These are phyloP conservation scores for Hylaea fasciaria DNA, from an alignment of 2,888 invertebrate species.

Conservation along the genomic window DNA sequence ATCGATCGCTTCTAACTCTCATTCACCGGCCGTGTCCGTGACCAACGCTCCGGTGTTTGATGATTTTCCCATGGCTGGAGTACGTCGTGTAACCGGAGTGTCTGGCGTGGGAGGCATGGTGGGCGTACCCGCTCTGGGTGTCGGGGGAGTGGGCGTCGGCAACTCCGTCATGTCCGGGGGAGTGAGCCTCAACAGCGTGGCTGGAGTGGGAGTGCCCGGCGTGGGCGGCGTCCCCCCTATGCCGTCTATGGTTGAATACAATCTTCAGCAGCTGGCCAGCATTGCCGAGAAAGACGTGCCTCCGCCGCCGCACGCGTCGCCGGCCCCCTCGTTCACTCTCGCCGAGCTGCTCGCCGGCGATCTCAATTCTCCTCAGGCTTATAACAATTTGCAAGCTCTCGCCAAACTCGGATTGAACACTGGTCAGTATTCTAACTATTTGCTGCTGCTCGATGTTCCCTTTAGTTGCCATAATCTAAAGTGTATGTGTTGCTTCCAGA, in stretches of 20 bases:
- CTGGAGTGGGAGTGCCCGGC: slow-evolving; percentile 62
- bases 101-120: slow-evolving; percentile 62
- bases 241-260: slow-evolving; percentile 93
- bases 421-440: slow-evolving; percentile 75
- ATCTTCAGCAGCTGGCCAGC: slow-evolving; percentile 92
- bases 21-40: slow-evolving; percentile 82
- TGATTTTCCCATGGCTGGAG: slow-evolving; percentile 85
- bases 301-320: slow-evolving; percentile 81
- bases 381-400: slow-evolving; percentile 95
- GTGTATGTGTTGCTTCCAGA: slow-evolving; percentile 57
- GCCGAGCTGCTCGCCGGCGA: slow-evolving; percentile 91
- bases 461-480: neutral
- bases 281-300: slow-evolving; percentile 89
- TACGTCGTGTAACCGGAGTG: slow-evolving; percentile 75
- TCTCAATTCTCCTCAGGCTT: slow-evolving; percentile 89
- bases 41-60: slow-evolving; percentile 91
- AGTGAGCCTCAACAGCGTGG: slow-evolving; percentile 66
- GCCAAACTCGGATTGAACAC: slow-evolving; percentile 92
- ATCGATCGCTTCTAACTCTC: slow-evolving; percentile 72
- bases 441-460: neutral
- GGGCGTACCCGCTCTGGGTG: slow-evolving; percentile 59
- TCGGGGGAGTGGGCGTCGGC: slow-evolving; percentile 63
- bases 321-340: slow-evolving; percentile 89
- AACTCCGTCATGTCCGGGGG: slow-evolving; percentile 66
- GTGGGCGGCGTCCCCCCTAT: slow-evolving; percentile 69